A percentile compares a stretch with the other conserved stretches of the same genome.
phyloP scores from a whole-genome alignment of 2,888 invertebrate genomes.

The Eledone cirrhosa region DNA sequence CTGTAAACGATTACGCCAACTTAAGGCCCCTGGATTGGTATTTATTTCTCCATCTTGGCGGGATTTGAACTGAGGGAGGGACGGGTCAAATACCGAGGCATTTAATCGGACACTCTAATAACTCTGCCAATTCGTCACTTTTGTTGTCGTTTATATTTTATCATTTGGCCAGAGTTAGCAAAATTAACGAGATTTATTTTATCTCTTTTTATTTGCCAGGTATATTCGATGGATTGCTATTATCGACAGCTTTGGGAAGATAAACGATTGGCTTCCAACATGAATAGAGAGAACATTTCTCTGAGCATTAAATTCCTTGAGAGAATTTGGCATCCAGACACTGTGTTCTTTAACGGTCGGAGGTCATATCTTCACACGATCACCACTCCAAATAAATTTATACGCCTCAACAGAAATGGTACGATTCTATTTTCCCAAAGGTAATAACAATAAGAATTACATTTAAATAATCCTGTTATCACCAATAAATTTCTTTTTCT shows the following conservation, averaged over 20 bases:
- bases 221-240: slow-evolving; percentile 55
- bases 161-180: too few relatives aligned
- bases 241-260: slow-evolving; percentile 55
- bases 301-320: slow-evolving; percentile 58
- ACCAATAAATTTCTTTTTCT: too few relatives aligned
- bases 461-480: too few relatives aligned
- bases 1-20: too few relatives aligned
- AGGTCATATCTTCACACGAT: slow-evolving; percentile 94
- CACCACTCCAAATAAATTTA: slow-evolving; percentile 91
- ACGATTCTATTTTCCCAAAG: slow-evolving; percentile 94
- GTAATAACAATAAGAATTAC: too few relatives aligned
- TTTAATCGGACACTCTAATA: too few relatives aligned
- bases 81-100: too few relatives aligned
- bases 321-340: slow-evolving; percentile 62
- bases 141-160: too few relatives aligned
- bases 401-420: slow-evolving; percentile 87
- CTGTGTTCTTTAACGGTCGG: slow-evolving; percentile 88
- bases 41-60: too few relatives aligned
- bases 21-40: too few relatives aligned
- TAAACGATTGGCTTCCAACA: slow-evolving; percentile 47
- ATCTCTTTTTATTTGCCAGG: slow-evolving; percentile 31
- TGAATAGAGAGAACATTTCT: slow-evolving; percentile 42
- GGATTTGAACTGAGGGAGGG: too few relatives aligned
- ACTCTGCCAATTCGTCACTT: too few relatives aligned
- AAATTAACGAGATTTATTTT: background rate